These are phyloP conservation scores for Capromys pilorides DNA, from an alignment of 2,797 vertebrate genomes.

Conservation along the genomic window DNA sequence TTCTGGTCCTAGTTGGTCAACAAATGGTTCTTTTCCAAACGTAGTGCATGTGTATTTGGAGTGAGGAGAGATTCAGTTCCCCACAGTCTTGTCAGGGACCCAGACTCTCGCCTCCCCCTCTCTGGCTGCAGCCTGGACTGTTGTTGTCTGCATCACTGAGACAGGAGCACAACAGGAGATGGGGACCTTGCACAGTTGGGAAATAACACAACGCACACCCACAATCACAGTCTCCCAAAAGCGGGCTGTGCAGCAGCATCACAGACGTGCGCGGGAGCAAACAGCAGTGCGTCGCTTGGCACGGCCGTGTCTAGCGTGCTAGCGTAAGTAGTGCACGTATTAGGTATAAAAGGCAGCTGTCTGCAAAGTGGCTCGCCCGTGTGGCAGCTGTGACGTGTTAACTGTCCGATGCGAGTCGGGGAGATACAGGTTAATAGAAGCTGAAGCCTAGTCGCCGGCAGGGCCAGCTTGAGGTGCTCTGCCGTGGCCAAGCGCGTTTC, in stretches of 20 bases:
- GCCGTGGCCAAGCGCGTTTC: background rate
- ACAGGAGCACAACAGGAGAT: background rate
- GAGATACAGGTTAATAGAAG: background rate
- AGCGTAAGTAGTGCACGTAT: rapidly evolving
- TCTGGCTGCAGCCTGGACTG: background rate
- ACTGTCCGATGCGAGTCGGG: background rate
- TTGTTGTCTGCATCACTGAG: background rate
- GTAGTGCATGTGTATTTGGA: background rate
- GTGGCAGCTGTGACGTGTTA: background rate
- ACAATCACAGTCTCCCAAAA: background rate
- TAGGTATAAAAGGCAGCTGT: background rate
- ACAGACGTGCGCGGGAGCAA: rapidly evolving
- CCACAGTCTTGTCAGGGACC: background rate
- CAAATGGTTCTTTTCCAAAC: background rate
- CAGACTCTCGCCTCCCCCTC: background rate
- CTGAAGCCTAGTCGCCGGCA: background rate
- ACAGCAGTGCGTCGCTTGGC: rapidly evolving
- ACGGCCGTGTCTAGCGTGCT: background rate
- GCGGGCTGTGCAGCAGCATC: too few species aligned
- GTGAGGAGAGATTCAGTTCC: background rate
- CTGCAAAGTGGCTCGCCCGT: background rate
- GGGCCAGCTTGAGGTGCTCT: background rate
- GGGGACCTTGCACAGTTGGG: background rate
- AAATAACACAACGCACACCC: background rate
- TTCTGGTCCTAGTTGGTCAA: background rate